Evolutionary conservation across 2,888 invertebrate genomes (phyloP).

Genomic region (Xestoiulus laeticollis): DNA sequence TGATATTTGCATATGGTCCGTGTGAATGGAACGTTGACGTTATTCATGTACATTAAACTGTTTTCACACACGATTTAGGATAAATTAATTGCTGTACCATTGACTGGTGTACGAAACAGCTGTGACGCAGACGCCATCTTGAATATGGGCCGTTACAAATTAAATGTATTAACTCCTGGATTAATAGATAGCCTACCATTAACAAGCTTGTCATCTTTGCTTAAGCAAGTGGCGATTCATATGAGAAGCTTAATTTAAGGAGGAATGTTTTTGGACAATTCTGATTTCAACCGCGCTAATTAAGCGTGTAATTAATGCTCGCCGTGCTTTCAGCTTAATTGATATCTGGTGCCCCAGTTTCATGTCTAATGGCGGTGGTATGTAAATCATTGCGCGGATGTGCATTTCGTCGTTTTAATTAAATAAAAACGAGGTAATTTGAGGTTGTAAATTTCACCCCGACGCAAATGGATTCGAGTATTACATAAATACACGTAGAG

Average conservation of each 20-base stretch:
- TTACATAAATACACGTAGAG: neutral
- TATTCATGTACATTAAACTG: no score
- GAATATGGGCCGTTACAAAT: neutral
- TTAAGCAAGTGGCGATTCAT: neutral
- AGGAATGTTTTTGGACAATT: neutral
- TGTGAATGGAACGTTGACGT: no score
- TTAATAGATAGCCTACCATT: no score
- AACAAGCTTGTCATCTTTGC: neutral
- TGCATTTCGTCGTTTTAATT: neutral
- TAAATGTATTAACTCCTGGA: no score
- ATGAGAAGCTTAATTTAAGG: neutral
- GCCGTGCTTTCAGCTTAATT: neutral
- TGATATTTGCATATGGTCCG: no score
- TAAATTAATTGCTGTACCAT: no score
- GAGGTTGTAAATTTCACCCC: neutral
- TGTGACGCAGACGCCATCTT: no score
- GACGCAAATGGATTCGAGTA: neutral
- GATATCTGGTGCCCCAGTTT: neutral
- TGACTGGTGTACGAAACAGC: no score
- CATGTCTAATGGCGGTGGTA: neutral
- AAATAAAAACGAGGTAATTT: neutral
- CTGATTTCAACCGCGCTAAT: neutral
- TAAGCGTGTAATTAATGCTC: neutral
- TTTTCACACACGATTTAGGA: no score
- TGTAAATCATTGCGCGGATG: neutral